These are phyloP conservation scores for Panulirus ornatus DNA, from an alignment of 1,140 invertebrate genomes.

Conservation along the genomic window DNA sequence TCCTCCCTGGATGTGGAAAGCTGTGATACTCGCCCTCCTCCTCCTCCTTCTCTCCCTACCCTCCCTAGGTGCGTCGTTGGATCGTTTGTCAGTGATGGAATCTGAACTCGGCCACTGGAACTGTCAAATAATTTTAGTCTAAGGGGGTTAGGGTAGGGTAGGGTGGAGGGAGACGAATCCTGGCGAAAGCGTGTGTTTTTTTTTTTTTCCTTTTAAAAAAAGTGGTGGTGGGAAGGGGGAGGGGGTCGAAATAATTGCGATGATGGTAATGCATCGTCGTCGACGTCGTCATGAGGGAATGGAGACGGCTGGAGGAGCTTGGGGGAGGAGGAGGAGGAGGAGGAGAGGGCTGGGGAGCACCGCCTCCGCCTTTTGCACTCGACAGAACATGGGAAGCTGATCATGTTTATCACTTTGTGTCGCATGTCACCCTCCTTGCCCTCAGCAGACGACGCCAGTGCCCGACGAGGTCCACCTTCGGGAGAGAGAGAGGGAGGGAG, in stretches of 20 bases:
- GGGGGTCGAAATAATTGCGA: constrained; percentile 57
- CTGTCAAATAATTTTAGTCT: constrained; percentile 63
- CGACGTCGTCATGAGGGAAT: constrained; percentile 38
- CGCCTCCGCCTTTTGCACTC: too few species aligned
- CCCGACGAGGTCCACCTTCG: too few species aligned
- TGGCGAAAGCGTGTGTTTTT: constrained; percentile 53
- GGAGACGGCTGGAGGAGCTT: neutral
- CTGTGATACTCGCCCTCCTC: too few species aligned
- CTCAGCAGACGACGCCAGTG: too few species aligned
- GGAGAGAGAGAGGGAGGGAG: too few species aligned
- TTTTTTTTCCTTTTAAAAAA: too few species aligned
- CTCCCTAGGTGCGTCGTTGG: neutral
- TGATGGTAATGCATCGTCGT: constrained; percentile 41
- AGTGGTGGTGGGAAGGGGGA: too few species aligned
- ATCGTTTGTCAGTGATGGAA: constrained; percentile 23
- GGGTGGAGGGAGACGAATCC: constrained; percentile 62
- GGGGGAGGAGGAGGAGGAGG: neutral
- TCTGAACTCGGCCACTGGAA: constrained; percentile 39
- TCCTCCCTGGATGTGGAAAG: too few species aligned
- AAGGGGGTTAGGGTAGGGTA: too few species aligned
- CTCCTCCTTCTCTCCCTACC: too few species aligned
- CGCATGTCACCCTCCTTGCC: constrained; percentile 29
- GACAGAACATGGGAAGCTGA: constrained; percentile 21
- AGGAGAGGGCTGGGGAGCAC: too few species aligned
- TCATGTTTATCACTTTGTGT: constrained; percentile 46